These are phyloP conservation scores for Archocentrus centrarchus DNA, from an alignment of 2,113 vertebrate genomes.

Conservation along the genomic window DNA sequence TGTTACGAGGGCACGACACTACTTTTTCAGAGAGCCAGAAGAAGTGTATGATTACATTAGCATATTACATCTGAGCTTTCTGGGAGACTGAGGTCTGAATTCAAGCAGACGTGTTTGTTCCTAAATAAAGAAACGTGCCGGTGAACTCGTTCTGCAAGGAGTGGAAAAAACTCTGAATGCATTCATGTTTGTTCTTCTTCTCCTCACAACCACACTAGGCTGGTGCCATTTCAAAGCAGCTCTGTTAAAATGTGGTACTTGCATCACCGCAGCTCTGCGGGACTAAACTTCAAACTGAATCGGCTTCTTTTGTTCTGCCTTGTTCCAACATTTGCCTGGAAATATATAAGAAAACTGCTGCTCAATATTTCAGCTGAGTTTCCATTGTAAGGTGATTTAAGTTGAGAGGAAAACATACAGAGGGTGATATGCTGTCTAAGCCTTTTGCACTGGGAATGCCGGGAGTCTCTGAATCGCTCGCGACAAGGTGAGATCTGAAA, in stretches of 20 bases:
- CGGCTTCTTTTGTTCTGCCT: conserved; percentile 41
- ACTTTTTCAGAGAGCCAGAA: conserved; percentile 18
- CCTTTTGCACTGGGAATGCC: neutral
- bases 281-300: conserved; percentile 24
- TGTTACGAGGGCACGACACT: neutral
- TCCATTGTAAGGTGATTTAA: conserved; percentile 13
- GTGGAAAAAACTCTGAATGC: neutral
- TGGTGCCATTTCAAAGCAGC: neutral
- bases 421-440: neutral
- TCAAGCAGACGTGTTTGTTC: conserved; percentile 37
- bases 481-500: neutral
- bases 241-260: conserved; percentile 7
- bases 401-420: neutral
- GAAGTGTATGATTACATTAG: conserved; percentile 23
- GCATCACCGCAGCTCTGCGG: neutral
- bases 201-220: neutral
- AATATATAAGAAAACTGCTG: conserved; percentile 10
- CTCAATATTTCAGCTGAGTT: conserved; percentile 31
- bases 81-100: conserved; percentile 18
- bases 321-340: neutral
- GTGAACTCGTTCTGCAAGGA: conserved; percentile 1
- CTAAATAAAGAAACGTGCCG: conserved; percentile 30
- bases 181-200: neutral
- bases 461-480: neutral
- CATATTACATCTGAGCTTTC: conserved; percentile 28